phyloP scores from a whole-genome alignment of 2,888 invertebrate genomes.

The Phaonia tiefii region DNA sequence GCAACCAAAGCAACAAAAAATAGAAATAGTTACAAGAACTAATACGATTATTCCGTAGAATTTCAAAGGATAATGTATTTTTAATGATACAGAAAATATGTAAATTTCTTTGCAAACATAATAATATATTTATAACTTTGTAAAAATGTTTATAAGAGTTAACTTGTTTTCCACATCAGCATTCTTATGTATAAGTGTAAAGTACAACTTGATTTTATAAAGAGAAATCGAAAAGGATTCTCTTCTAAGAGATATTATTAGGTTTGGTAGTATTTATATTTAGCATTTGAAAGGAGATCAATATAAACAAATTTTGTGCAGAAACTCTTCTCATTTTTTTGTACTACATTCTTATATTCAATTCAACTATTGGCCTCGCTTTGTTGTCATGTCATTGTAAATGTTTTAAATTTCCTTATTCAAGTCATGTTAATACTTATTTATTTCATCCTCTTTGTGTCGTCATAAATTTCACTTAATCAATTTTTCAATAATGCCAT shows the following conservation, averaged over 20 bases:
- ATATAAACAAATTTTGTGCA: too few relatives aligned
- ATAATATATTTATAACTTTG: constrained; percentile 23
- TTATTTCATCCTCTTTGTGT: not conserved
- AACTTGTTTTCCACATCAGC: too few relatives aligned
- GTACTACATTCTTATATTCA: not conserved
- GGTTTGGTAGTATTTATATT: too few relatives aligned
- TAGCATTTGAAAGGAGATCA: too few relatives aligned
- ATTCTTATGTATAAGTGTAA: too few relatives aligned
- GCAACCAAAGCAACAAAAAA: constrained; percentile 2
- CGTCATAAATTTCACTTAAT: constrained; percentile 1
- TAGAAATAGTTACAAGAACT: not conserved
- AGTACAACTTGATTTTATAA: too few relatives aligned
- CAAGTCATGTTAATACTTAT: not conserved
- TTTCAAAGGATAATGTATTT: constrained; percentile 26
- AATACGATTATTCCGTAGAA: not conserved
- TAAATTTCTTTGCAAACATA: constrained; percentile 12
- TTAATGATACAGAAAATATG: constrained; percentile 33
- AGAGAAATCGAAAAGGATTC: too few relatives aligned
- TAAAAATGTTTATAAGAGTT: constrained; percentile 4
- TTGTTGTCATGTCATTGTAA: not conserved
- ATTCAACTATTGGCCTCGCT: not conserved
- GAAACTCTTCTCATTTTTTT: not conserved
- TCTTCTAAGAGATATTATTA: too few relatives aligned
- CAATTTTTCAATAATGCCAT: not conserved
- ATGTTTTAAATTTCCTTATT: not conserved